Evolutionary conservation across 2,113 vertebrate species (phyloP).

Genomic region (Terrapene triunguis): DNA sequence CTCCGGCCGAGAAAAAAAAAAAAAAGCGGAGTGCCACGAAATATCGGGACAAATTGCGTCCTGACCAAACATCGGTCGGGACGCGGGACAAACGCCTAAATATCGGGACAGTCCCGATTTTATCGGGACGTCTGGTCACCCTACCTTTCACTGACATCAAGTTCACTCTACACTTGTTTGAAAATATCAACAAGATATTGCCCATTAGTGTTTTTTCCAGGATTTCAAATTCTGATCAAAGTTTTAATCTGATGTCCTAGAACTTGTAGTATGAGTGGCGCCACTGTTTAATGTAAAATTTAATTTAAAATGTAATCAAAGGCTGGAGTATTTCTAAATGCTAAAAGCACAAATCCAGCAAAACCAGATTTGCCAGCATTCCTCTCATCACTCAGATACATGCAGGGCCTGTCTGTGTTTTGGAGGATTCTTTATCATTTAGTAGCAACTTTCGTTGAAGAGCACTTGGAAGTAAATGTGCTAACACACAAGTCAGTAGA

Average conservation of each 20-base stretch:
- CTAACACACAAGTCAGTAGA: rapidly evolving
- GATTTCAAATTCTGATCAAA: not conserved
- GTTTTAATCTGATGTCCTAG: not conserved
- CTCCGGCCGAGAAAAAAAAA: no score
- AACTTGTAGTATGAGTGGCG: rapidly evolving
- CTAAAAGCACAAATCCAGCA: not conserved
- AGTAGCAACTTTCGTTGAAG: not conserved
- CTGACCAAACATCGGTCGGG: no score
- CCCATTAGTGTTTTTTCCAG: not conserved
- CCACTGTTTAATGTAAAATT: not conserved
- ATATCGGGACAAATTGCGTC: no score
- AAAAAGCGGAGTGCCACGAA: no score
- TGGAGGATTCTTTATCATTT: rapidly evolving
- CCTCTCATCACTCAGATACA: rapidly evolving
- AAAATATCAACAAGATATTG: not conserved
- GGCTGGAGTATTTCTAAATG: not conserved
- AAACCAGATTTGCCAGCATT: not conserved
- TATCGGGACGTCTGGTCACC: no score
- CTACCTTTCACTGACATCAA: not conserved
- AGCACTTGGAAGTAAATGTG: rapidly evolving
- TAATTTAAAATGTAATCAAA: not conserved
- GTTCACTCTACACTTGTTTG: no score
- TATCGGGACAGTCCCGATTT: no score
- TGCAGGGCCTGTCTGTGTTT: rapidly evolving
- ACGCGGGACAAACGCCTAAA: no score